These are phyloP conservation scores for Puffinus mauretanicus DNA, from an alignment of 2,113 vertebrate genomes.

Conservation along the genomic window DNA sequence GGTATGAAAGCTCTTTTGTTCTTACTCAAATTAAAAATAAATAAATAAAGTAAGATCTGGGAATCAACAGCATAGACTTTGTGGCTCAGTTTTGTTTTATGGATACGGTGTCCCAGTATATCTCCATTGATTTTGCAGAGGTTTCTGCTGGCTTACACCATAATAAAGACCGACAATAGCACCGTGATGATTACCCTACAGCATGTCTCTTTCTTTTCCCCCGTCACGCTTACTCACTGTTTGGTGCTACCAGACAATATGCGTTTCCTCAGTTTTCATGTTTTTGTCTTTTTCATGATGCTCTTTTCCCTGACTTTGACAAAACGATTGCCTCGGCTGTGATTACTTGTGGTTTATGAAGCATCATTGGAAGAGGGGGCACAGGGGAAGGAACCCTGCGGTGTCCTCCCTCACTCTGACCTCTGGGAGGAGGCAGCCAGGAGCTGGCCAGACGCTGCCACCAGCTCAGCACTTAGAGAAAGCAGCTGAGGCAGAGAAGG, in stretches of 20 bases:
- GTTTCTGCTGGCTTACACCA: neutral
- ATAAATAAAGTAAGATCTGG: neutral
- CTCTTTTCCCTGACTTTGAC: neutral
- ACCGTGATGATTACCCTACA: neutral
- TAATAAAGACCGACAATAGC: neutral
- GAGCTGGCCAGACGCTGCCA: neutral
- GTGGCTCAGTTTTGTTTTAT: neutral
- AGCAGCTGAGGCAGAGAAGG: neutral
- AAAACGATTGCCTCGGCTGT: neutral
- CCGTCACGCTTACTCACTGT: neutral
- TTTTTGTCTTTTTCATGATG: neutral
- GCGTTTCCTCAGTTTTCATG: neutral
- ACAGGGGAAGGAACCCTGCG: neutral
- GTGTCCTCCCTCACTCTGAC: neutral
- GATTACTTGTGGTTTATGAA: neutral
- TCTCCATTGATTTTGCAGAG: neutral
- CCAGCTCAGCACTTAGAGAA: neutral
- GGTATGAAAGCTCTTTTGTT: neutral
- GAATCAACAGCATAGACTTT: neutral
- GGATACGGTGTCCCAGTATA: neutral
- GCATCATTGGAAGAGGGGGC: neutral
- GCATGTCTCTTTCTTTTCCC: neutral
- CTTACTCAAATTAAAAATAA: neutral
- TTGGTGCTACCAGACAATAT: neutral
- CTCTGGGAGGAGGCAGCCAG: neutral